These are phyloP conservation scores for Torymus tubicola DNA, from an alignment of 2,888 invertebrate species.

Conservation along the genomic window DNA sequence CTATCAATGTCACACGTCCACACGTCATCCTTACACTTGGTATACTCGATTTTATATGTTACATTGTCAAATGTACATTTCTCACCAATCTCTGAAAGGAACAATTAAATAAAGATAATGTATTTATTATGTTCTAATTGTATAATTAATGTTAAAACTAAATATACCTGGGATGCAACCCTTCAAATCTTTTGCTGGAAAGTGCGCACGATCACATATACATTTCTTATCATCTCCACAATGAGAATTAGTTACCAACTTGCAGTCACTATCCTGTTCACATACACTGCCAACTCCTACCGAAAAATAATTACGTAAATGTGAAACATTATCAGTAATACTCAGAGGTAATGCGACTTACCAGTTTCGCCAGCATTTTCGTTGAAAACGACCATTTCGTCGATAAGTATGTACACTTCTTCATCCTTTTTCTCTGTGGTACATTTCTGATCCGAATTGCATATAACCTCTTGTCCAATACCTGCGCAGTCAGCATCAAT, in stretches of 20 bases:
- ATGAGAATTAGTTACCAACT: slow-evolving; percentile 56
- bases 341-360: not conserved
- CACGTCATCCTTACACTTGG: slow-evolving; percentile 62
- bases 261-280: slow-evolving; percentile 61
- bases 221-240: slow-evolving; percentile 64
- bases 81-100: slow-evolving; percentile 67
- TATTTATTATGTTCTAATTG: no score
- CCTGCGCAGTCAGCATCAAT: slow-evolving; percentile 26
- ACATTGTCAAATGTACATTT: slow-evolving; percentile 56
- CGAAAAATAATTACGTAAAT: not conserved
- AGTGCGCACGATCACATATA: slow-evolving; percentile 63
- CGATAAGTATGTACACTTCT: not conserved
- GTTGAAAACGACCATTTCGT: not conserved
- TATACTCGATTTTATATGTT: slow-evolving; percentile 52
- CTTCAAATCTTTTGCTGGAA: slow-evolving; percentile 35
- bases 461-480: not conserved
- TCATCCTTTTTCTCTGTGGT: not conserved
- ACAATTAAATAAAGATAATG: not conserved
- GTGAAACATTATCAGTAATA: not conserved
- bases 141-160: not conserved
- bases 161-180: slow-evolving; percentile 67
- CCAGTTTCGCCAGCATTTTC: not conserved
- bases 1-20: slow-evolving; percentile 65
- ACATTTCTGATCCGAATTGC: slow-evolving; percentile 2
- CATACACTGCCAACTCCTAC: slow-evolving; percentile 56